phyloP scores from a whole-genome alignment of 1,140 invertebrate species.

The Zaprionus nigranus region DNA sequence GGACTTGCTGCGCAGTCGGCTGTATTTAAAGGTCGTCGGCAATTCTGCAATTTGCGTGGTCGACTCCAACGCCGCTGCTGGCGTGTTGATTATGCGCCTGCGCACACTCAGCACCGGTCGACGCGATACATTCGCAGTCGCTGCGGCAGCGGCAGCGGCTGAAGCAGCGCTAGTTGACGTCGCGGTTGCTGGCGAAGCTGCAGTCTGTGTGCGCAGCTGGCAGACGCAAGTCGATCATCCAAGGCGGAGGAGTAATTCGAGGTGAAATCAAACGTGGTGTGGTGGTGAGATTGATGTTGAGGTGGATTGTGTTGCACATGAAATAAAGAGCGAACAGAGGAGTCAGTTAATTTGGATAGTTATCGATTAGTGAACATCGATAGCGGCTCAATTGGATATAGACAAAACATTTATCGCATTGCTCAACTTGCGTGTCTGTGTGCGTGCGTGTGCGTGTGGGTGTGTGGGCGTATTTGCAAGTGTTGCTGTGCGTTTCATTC shows the following conservation, averaged over 20 bases:
- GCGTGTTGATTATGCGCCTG: conserved; percentile 74
- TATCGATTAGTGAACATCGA: conserved; percentile 5
- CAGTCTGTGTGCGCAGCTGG: conserved; percentile 72
- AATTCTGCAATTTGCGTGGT: conserved; percentile 55
- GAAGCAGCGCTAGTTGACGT: conserved; percentile 10
- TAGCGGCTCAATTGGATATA: background rate
- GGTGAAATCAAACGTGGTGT: background rate
- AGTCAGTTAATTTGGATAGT: conserved; percentile 21
- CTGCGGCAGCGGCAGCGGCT: conserved; percentile 8
- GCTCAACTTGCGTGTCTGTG: background rate
- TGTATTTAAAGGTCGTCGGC: conserved; percentile 67
- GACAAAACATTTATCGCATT: background rate
- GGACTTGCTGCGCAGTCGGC: conserved; percentile 54
- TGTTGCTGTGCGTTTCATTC: conserved; percentile 4
- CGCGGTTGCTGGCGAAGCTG: conserved; percentile 34
- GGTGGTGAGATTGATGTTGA: background rate
- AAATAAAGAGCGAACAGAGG: conserved; percentile 45
- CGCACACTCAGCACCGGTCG: conserved; percentile 78
- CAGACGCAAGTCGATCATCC: conserved; percentile 30
- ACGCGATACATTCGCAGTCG: conserved; percentile 49
- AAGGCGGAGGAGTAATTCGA: background rate
- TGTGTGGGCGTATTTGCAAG: background rate
- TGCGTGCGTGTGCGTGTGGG: background rate
- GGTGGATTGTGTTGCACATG: conserved; percentile 42
- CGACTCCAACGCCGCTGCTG: conserved; percentile 41